Evolutionary conservation across 1,140 invertebrate species (phyloP).

Genomic region (Dendrolimus punctatus): DNA sequence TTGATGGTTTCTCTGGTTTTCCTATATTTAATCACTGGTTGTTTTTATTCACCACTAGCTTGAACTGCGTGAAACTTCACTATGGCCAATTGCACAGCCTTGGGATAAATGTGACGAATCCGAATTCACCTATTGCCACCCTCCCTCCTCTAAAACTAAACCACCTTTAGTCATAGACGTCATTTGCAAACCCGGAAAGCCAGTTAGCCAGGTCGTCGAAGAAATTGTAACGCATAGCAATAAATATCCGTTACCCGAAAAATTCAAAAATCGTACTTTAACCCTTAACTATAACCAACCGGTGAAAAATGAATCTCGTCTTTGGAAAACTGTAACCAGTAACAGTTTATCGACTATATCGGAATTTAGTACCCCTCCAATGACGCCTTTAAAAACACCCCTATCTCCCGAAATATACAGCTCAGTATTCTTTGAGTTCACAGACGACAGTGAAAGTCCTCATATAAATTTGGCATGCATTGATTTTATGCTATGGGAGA

Average conservation of each 20-base stretch:
- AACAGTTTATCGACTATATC: constrained; percentile 51
- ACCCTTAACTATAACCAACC: constrained; percentile 21
- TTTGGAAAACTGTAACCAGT: constrained; percentile 35
- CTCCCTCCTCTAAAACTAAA: constrained; percentile 14
- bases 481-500: constrained; percentile 65
- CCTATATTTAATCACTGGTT: constrained; percentile 21
- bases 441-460: constrained; percentile 20
- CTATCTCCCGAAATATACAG: constrained; percentile 47
- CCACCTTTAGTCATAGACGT: constrained; percentile 5
- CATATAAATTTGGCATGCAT: constrained; percentile 43
- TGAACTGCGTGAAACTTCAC: constrained; percentile 49
- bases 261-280: constrained; percentile 24
- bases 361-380: constrained; percentile 31
- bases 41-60: constrained; percentile 51
- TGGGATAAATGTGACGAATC: constrained; percentile 56
- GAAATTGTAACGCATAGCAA: constrained; percentile 40
- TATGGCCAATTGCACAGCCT: constrained; percentile 46
- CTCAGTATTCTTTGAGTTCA: constrained; percentile 58
- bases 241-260: constrained; percentile 38
- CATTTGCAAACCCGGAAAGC: constrained; percentile 13
- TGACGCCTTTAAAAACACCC: constrained; percentile 32
- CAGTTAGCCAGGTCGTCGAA: constrained; percentile 33
- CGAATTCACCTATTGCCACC: constrained; percentile 32
- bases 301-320: constrained; percentile 40
- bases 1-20: constrained; percentile 26